Evolutionary conservation across 2,888 invertebrate genomes (phyloP).

Genomic region (Lumbricus terrestris): DNA sequence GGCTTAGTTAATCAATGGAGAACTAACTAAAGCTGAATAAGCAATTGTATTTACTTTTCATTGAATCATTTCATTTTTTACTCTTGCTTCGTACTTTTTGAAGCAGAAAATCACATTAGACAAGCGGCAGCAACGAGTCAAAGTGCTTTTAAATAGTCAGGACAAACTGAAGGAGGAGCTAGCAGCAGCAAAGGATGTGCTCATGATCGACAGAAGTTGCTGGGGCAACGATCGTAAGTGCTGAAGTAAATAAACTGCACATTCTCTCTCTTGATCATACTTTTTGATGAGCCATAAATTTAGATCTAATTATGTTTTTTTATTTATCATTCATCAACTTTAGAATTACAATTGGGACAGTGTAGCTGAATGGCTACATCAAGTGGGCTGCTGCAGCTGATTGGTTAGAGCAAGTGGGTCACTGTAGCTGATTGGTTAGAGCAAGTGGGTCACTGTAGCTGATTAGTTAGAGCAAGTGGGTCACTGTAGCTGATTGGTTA

Average conservation of each 20-base stretch:
- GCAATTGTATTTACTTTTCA: too few relatives aligned
- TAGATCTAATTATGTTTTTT: not conserved
- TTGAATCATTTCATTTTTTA: not conserved
- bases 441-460: too few relatives aligned
- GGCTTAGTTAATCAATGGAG: too few relatives aligned
- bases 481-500: too few relatives aligned
- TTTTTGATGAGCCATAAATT: not conserved
- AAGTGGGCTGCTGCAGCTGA: too few relatives aligned
- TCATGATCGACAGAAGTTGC: slow-evolving; percentile 62
- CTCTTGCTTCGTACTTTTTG: not conserved
- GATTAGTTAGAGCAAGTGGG: too few relatives aligned
- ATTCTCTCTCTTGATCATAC: not conserved
- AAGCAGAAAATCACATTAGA: not conserved
- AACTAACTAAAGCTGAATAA: too few relatives aligned
- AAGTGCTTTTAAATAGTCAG: slow-evolving; percentile 54
- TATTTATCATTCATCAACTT: not conserved
- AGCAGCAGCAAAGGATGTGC: slow-evolving; percentile 62
- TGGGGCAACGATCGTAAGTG: slow-evolving; percentile 66
- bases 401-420: too few relatives aligned
- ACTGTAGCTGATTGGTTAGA: too few relatives aligned
- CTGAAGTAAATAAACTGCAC: not conserved
- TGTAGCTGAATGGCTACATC: too few relatives aligned
- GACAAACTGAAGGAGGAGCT: slow-evolving; percentile 63
- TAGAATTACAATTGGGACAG: not conserved
- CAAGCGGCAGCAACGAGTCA: slow-evolving; percentile 33